Conservation (phyloP, 2,888 invertebrate genomes). For the Sesia apiformis region DNA sequence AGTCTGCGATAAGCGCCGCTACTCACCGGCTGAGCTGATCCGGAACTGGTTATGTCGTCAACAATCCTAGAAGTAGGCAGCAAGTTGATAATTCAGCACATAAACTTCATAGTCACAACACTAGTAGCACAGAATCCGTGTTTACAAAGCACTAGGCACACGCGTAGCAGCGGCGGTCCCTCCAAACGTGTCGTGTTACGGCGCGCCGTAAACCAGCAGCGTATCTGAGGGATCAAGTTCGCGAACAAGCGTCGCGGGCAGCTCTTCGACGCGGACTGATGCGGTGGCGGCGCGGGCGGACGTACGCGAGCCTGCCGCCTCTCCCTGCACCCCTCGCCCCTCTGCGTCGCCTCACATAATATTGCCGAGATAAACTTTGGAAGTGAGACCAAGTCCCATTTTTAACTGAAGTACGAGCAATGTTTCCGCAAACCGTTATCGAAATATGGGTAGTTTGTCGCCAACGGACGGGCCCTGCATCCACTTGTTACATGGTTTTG, state of each 20-base stretch:
- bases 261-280: conserved; percentile 71
- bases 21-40: conserved; percentile 72
- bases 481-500: conserved; percentile 18
- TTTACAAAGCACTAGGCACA: conserved; percentile 67
- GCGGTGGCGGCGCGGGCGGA: conserved; percentile 66
- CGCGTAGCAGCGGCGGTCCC: conserved; percentile 65
- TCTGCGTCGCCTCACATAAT: conserved; percentile 34
- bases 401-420: conserved; percentile 42
- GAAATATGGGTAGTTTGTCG: conserved; percentile 3
- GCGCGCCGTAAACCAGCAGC: conserved; percentile 73
- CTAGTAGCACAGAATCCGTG: conserved; percentile 63
- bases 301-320: conserved; percentile 52
- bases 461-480: conserved; percentile 10
- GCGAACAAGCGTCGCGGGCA: conserved; percentile 64
- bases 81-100: conserved; percentile 55
- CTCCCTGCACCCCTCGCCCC: conserved; percentile 26
- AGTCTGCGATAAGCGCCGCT: conserved; percentile 68
- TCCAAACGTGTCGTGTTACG: conserved; percentile 75
- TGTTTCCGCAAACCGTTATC: conserved; percentile 62
- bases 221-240: conserved; percentile 71
- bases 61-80: conserved; percentile 54
- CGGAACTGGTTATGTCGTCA: conserved; percentile 67
- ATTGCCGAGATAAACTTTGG: conserved; percentile 65
- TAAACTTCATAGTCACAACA: conserved; percentile 61
- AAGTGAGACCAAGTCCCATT: conserved; percentile 53